A percentile compares a stretch with the other conserved stretches of the same genome.
These are phyloP conservation scores for Epinotia demarniana DNA, from an alignment of 2,888 invertebrate genomes.

Conservation along the genomic window DNA sequence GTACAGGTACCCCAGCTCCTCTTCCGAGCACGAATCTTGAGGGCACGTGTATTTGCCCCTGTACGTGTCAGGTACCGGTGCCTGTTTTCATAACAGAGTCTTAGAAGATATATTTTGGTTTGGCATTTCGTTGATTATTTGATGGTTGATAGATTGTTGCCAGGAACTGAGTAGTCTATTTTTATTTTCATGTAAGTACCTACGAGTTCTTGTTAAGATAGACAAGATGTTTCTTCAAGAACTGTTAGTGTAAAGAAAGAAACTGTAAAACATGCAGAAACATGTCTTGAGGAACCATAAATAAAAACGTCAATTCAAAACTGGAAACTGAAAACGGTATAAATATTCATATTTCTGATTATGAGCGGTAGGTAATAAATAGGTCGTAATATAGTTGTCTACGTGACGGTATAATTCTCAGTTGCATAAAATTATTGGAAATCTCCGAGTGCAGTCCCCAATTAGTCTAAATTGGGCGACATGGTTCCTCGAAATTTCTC, in stretches of 20 bases:
- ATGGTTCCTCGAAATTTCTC: too few species aligned
- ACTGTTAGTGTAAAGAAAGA: neutral
- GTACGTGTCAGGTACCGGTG: conserved; percentile 96
- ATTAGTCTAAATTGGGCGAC: too few species aligned
- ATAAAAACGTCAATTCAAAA: neutral
- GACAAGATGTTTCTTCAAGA: neutral
- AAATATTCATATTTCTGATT: neutral
- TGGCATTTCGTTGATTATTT: neutral
- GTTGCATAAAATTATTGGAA: too few species aligned
- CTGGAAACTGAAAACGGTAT: neutral
- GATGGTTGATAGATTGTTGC: neutral
- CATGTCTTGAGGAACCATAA: neutral
- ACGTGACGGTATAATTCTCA: too few species aligned
- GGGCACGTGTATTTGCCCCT: conserved; percentile 92
- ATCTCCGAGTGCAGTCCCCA: too few species aligned
- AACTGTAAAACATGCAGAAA: neutral
- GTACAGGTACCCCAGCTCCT: conserved; percentile 92
- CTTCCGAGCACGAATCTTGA: conserved; percentile 73
- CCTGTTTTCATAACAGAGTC: conserved; percentile 78
- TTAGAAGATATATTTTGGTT: neutral
- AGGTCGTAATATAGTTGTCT: too few species aligned
- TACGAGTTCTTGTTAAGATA: neutral
- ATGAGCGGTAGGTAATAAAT: too few species aligned
- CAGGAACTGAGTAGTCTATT: neutral
- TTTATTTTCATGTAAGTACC: neutral